Percentiles rank a stretch among this genome's conserved stretches.
Conservation (phyloP, 1,140 invertebrate genomes). For the Neodiprion virginianus region DNA sequence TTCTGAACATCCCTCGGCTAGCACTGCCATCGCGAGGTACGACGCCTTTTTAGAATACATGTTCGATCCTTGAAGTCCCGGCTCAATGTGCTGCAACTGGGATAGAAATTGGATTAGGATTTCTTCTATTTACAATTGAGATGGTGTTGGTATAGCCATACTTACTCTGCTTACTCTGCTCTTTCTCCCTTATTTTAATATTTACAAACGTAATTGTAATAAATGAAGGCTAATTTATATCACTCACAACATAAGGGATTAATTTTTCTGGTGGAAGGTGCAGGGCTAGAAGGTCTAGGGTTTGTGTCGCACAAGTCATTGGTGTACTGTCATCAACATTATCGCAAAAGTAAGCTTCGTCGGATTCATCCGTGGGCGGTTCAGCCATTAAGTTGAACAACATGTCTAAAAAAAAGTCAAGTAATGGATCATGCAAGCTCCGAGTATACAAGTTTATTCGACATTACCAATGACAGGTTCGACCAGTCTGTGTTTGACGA, state of each 20-base stretch:
- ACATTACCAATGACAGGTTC: slow-evolving; percentile 69
- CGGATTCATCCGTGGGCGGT: slow-evolving; percentile 65
- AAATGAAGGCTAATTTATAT: slow-evolving; percentile 10
- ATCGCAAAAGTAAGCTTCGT: slow-evolving; percentile 69
- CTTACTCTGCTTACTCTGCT: background rate
- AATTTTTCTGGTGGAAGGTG: slow-evolving; percentile 81
- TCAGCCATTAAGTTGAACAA: slow-evolving; percentile 74
- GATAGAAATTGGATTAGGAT: slow-evolving; percentile 23
- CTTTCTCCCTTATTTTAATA: background rate
- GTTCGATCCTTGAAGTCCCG: slow-evolving; percentile 66
- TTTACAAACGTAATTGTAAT: background rate
- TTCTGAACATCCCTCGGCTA: slow-evolving; percentile 83
- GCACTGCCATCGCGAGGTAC: slow-evolving; percentile 76
- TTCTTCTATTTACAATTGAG: background rate
- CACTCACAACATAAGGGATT: slow-evolving; percentile 71
- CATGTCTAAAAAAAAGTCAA: slow-evolving; percentile 51
- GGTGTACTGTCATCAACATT: slow-evolving; percentile 69
- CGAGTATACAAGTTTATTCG: background rate
- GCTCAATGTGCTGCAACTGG: slow-evolving; percentile 68
- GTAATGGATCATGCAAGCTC: background rate
- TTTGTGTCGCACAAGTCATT: slow-evolving; percentile 73
- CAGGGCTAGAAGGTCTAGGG: slow-evolving; percentile 78
- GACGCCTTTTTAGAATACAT: slow-evolving; percentile 72
- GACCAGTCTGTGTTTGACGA: slow-evolving; percentile 77
- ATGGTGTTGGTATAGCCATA: background rate